A percentile compares a stretch with the other conserved stretches of the same genome.
Evolutionary conservation across 2,113 vertebrate species (phyloP).

Genomic region (Cathartes aura): DNA sequence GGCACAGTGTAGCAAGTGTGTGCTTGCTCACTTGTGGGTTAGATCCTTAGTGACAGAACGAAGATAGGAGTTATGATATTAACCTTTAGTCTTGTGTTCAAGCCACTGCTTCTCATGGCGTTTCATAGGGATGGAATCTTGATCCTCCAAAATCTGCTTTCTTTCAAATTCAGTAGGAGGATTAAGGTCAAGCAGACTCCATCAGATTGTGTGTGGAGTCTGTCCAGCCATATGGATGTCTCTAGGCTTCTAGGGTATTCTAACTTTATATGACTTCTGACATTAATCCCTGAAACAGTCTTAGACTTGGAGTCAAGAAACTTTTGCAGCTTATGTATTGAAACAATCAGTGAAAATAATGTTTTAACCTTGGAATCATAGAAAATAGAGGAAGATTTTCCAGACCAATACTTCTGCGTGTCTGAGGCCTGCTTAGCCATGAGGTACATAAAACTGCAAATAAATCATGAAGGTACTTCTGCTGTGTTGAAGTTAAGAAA

Average conservation of each 20-base stretch:
- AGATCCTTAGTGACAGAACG: not conserved
- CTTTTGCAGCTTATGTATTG: not conserved
- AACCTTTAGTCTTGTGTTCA: not conserved
- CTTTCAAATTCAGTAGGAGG: not conserved
- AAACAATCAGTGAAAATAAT: not conserved
- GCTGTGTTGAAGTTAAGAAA: not conserved
- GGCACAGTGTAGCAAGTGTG: not conserved
- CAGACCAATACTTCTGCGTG: not conserved
- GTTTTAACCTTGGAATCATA: not conserved
- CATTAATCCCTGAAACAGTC: not conserved
- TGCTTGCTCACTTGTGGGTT: not conserved
- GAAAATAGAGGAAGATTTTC: not conserved
- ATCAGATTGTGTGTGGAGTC: not conserved
- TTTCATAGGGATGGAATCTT: not conserved
- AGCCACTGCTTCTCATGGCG: not conserved
- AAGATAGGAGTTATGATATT: not conserved
- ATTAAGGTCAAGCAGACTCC: not conserved
- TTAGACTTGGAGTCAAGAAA: not conserved
- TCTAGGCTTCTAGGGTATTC: not conserved
- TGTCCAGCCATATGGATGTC: not conserved
- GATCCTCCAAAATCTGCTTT: not conserved
- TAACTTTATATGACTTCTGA: not conserved
- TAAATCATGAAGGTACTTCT: not conserved
- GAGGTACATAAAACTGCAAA: not conserved
- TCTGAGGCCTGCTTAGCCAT: not conserved